phyloP scores from a whole-genome alignment of 2,113 vertebrate species.

The Aviceda subcristata region DNA sequence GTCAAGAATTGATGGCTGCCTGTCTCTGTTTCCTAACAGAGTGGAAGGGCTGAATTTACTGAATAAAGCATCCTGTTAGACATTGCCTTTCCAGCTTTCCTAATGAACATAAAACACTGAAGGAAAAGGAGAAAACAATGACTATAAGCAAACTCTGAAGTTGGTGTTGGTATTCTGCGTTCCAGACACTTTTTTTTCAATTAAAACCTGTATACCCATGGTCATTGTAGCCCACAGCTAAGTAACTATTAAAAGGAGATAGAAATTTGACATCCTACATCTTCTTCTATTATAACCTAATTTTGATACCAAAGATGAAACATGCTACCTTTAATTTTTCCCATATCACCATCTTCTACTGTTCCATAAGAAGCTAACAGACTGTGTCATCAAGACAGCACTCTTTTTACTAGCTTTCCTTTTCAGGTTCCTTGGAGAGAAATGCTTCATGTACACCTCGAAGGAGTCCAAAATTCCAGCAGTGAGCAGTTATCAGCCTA shows the following conservation, averaged over 20 bases:
- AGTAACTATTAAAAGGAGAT: neutral
- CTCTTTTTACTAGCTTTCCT: neutral
- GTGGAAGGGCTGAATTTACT: neutral
- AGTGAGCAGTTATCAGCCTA: neutral
- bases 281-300: neutral
- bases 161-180: neutral
- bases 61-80: neutral
- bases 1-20: neutral
- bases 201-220: neutral
- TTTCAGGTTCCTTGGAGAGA: neutral
- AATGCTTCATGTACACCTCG: neutral
- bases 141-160: neutral
- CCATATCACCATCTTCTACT: neutral
- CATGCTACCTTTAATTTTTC: neutral
- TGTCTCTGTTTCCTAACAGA: neutral
- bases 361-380: neutral
- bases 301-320: neutral
- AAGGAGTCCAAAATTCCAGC: neutral
- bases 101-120: neutral
- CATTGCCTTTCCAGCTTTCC: neutral
- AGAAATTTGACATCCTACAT: neutral
- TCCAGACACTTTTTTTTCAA: neutral
- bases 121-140: neutral
- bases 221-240: neutral
- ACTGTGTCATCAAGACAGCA: neutral